Evolutionary conservation across 2,888 invertebrate genomes (phyloP).

Genomic region (Ischnura elegans): DNA sequence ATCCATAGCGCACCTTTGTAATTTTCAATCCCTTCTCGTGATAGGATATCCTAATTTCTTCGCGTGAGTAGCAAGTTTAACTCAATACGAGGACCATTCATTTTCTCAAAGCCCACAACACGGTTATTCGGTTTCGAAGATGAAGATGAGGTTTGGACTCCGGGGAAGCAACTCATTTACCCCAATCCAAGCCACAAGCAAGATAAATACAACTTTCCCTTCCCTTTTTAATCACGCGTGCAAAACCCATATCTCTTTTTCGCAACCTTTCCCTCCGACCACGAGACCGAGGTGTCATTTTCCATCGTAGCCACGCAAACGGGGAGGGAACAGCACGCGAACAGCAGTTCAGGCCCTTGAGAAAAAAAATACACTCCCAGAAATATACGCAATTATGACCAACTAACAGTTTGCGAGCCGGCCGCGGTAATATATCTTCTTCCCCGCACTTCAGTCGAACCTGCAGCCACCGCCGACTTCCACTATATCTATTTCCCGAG

Average conservation of each 20-base stretch:
- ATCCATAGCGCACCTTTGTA: no score
- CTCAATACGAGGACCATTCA: no score
- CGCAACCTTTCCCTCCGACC: neutral
- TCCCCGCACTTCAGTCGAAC: neutral
- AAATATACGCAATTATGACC: conserved; percentile 50
- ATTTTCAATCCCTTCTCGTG: no score
- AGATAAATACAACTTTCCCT: conserved; percentile 32
- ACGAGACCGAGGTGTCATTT: neutral
- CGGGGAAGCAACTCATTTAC: neutral
- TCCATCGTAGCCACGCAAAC: neutral
- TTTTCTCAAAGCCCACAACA: no score
- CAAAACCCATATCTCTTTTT: conserved; percentile 28
- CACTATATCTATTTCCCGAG: neutral
- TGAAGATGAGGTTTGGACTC: neutral
- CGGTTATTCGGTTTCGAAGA: neutral
- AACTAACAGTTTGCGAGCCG: conserved; percentile 46
- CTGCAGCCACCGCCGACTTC: neutral
- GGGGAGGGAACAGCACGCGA: neutral
- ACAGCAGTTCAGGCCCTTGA: neutral
- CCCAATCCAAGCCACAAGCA: neutral
- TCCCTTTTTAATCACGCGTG: conserved; percentile 27
- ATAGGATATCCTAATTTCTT: no score
- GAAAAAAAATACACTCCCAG: no score
- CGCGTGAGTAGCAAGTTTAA: no score
- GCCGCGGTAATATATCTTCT: conserved; percentile 37